Percentiles rank a stretch among this genome's conserved stretches.
Evolutionary conservation across 92 coral and sea anemone species (phyloP).

Genomic region (Porites evermanni): DNA sequence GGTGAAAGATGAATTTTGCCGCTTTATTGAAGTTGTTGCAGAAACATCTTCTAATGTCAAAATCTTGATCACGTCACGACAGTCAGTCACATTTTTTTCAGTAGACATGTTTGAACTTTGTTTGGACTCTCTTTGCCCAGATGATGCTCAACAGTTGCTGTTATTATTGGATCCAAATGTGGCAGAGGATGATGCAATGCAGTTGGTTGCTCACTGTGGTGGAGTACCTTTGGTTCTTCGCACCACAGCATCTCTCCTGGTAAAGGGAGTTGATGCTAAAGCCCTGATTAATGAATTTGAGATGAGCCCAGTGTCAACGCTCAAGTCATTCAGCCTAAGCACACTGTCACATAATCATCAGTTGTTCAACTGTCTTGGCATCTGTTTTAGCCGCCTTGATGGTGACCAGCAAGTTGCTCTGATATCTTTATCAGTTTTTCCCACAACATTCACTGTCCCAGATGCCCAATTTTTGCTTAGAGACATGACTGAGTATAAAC

Average conservation of each 20-base stretch:
- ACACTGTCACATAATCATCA: slow-evolving; percentile 89
- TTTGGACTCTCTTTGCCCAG: slow-evolving; percentile 66
- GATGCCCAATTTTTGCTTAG: slow-evolving; percentile 84
- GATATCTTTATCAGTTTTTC: slow-evolving; percentile 86
- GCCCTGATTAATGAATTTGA: slow-evolving; percentile 84
- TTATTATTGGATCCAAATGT: slow-evolving; percentile 60
- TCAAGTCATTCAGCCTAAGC: slow-evolving; percentile 76
- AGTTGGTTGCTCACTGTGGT: slow-evolving; percentile 82
- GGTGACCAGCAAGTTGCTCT: slow-evolving; percentile 77
- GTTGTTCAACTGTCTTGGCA: slow-evolving; percentile 85
- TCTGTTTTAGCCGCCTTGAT: slow-evolving; percentile 84
- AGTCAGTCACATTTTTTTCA: slow-evolving; percentile 70
- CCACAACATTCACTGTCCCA: slow-evolving; percentile 77
- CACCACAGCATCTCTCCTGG: slow-evolving; percentile 91
- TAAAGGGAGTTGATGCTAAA: slow-evolving; percentile 85
- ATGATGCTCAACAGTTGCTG: slow-evolving; percentile 78
- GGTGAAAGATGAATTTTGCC: slow-evolving; percentile 72
- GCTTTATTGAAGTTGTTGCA: slow-evolving; percentile 80
- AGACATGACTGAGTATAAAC: slow-evolving; percentile 77
- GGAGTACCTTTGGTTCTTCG: slow-evolving; percentile 94
- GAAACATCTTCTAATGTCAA: slow-evolving; percentile 78
- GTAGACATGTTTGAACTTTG: slow-evolving; percentile 76
- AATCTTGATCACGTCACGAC: slow-evolving; percentile 82
- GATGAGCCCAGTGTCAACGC: slow-evolving; percentile 86
- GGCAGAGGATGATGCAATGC: slow-evolving; percentile 76